Base-by-base conservation (phyloP, 2,113 vertebrate species). In the Stomatorhinus ivindoensis region DNA sequence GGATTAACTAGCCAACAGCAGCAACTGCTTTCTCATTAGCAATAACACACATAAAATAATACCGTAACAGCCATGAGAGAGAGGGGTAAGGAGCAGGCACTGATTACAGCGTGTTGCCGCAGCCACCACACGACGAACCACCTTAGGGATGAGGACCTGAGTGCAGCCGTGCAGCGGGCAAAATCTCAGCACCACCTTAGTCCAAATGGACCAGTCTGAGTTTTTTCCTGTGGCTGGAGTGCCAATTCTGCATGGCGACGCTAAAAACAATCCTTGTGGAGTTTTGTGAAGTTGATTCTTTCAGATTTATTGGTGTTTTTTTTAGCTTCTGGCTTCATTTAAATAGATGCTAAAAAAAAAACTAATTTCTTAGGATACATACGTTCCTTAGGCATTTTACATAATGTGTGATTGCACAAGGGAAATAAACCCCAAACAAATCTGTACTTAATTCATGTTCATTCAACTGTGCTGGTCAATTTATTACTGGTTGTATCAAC, bases 1-100 rank as follows among this genome's bases (percentile, higher is more conserved):
- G 53, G 89, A 89, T 89, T 89, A 89, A 89, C 53, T 80, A 65
- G 85, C 61, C n/a, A 69, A 69, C n/a, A 51, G 85, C 84, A 76
- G 44, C 47, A 48, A 46, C 46, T 27, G 31, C 55, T 89, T 44
- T 86, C 3, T 76, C 39, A 51, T 19, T 21, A 61, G 13, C 31
- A 51, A 50, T 8, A 42, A 9, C 39, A 82, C 50, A 76, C 39
- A 39, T 31, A 48, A 53, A 86, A 86, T 51, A 53, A 53, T 27
- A 53, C 84, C 21, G 47, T 86, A 84, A 84, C 24, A 84, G 17
- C 17, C 17, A 53, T 53, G 51, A 53, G 51, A 53, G 17, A 53
- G 4, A 19, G 50, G 0, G 19, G 53, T 55, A 55, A 55, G 19
- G 4, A 21, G 5, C 5, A 6, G 5, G 19, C 0, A 19, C 53